Conservation (phyloP, 2,888 invertebrate genomes). For the Rhorus exstirpatorius region DNA sequence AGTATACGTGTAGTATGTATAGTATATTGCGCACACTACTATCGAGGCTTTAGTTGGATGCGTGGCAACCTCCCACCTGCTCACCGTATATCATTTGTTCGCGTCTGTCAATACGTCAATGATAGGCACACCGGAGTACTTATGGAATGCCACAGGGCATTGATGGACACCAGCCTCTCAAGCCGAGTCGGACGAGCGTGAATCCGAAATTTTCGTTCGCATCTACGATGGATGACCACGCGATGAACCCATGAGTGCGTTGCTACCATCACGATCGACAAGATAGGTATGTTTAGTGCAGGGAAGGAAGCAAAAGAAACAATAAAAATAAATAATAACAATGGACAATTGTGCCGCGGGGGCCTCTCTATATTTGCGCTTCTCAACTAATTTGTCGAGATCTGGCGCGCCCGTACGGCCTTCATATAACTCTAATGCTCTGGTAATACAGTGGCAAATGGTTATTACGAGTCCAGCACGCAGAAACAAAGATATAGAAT, state of each 20-base stretch:
- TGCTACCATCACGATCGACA: neutral
- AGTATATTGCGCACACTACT: no score
- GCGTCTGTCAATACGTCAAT: conserved; percentile 83
- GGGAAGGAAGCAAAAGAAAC: conserved; percentile 12
- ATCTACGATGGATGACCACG: no score
- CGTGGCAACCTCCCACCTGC: conserved; percentile 76
- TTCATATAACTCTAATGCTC: conserved; percentile 73
- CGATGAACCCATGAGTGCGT: neutral
- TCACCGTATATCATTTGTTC: conserved; percentile 79
- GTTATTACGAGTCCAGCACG: conserved; percentile 52
- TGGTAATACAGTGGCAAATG: conserved; percentile 62
- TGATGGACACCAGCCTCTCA: no score
- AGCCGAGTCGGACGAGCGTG: no score
- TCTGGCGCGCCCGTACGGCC: conserved; percentile 77
- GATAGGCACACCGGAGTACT: conserved; percentile 64
- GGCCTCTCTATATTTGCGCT: conserved; percentile 77
- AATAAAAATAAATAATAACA: conserved; percentile 10
- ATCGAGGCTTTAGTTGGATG: no score
- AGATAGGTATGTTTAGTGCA: neutral
- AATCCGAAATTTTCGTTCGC: no score
- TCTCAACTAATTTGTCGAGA: conserved; percentile 80
- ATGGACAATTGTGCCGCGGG: conserved; percentile 76
- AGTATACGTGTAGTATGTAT: no score
- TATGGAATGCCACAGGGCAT: conserved; percentile 45
- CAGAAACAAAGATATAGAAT: conserved; percentile 6